Base-by-base conservation (phyloP, 2,888 invertebrate species). In the Nymphalis c-album region DNA sequence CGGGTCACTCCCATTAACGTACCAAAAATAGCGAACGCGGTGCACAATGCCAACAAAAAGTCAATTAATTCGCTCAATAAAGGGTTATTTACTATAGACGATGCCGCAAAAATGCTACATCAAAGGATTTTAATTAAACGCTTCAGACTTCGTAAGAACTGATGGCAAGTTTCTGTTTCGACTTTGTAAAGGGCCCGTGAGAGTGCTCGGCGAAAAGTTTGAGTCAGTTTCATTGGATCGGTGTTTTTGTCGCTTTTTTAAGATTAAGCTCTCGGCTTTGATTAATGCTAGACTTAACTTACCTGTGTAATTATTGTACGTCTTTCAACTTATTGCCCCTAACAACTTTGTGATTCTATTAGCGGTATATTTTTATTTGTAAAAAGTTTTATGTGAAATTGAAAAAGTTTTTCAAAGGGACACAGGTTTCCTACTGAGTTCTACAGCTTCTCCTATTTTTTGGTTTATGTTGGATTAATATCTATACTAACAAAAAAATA, bases 21-120 rank as follows among this genome's bases (percentile, higher is more conserved):
- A 50, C 48, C 60, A 57, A 62, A 62, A 64, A 31, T 53, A 58
- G 59, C 63, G 46, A 55, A 51, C 55, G 51, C 64, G 51, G 53
- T 59, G 62, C 48, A 62, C 62, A 68, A 64, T 51, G 60, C 60
- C 40, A 63, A 72, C 74, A 78, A 79, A 85, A 85, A 85, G 78
- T 75, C 79, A 87, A 88, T 87, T 87, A 88, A 81, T 77, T 72
- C 72, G 35, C 62, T 50, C 72, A 67, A 76, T 75, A 80, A 83
- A 83, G 82, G 82, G 84, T 80, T 82, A 81, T 80, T 80, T 78
- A 73, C 78, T 75, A 75, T 69, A 64, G 63, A 66, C 67, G 84
- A 86, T 82, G 67, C 84, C 83, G 69, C 75, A 77, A 75, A 77
- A 82, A 74, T 78, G 78, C 76, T 60, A 77, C 80, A 77, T 81